Evolutionary conservation across 2,113 vertebrate genomes (phyloP).

Genomic region (Orthonyx spaldingii): DNA sequence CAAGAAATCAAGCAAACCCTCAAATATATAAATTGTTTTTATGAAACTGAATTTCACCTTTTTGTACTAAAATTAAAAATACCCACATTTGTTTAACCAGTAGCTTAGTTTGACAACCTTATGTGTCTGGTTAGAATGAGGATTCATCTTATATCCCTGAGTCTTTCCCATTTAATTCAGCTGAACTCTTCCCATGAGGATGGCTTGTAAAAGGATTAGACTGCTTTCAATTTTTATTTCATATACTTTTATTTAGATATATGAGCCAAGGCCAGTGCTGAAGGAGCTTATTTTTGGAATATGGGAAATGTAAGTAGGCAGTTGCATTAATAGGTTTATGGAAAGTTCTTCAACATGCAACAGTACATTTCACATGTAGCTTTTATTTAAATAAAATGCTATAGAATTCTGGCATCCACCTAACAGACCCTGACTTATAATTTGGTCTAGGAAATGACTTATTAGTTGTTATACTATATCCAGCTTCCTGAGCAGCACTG

Average conservation of each 20-base stretch:
- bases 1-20: not conserved
- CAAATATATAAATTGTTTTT: not conserved
- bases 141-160: not conserved
- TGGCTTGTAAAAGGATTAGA: not conserved
- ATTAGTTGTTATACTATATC: not conserved
- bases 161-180: not conserved
- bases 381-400: not conserved
- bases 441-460: not conserved
- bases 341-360: not conserved
- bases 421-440: not conserved
- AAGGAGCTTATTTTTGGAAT: not conserved
- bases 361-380: not conserved
- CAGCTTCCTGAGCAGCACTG: not conserved
- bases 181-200: not conserved
- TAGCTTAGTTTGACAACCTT: not conserved
- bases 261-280: not conserved
- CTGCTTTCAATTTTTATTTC: not conserved
- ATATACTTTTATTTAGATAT: not conserved
- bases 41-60: not conserved
- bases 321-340: not conserved
- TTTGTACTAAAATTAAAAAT: not conserved
- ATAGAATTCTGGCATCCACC: not conserved
- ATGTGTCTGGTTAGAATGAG: not conserved
- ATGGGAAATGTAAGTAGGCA: not conserved
- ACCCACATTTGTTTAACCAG: not conserved